phyloP scores from a whole-genome alignment of 2,888 invertebrate species.

The Smittia aterrima region DNA sequence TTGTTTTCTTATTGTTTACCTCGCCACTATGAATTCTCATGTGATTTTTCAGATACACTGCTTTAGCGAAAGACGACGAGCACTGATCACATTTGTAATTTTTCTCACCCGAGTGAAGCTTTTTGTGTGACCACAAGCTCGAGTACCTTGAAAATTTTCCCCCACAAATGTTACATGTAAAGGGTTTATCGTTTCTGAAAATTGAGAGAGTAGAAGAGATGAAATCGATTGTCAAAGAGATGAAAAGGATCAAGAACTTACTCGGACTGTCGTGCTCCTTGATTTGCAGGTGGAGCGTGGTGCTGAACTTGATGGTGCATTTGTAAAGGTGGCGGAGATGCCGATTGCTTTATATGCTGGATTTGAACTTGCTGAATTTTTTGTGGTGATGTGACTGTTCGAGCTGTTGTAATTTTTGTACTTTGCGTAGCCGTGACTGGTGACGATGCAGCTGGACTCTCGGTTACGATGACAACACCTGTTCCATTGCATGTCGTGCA shows the following conservation, averaged over 20 bases:
- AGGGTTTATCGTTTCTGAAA: slow-evolving; percentile 70
- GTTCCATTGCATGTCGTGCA: slow-evolving; percentile 88
- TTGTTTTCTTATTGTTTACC: no score
- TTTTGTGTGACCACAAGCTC: slow-evolving; percentile 85
- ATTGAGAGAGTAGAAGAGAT: slow-evolving; percentile 35
- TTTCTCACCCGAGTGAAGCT: slow-evolving; percentile 70
- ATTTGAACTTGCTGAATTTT: slow-evolving; percentile 30
- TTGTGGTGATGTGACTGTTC: slow-evolving; percentile 31
- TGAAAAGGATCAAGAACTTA: neutral
- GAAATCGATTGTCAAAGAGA: neutral
- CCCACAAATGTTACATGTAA: slow-evolving; percentile 85
- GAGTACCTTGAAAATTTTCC: slow-evolving; percentile 81
- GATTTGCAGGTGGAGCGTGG: slow-evolving; percentile 26
- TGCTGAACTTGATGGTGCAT: slow-evolving; percentile 31
- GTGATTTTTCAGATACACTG: slow-evolving; percentile 87
- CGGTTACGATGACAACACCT: slow-evolving; percentile 78
- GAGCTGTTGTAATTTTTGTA: slow-evolving; percentile 31
- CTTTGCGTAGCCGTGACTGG: neutral
- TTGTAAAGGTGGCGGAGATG: slow-evolving; percentile 14
- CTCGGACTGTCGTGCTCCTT: neutral
- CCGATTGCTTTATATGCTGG: slow-evolving; percentile 2
- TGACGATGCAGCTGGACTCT: slow-evolving; percentile 45
- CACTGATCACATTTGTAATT: slow-evolving; percentile 3
- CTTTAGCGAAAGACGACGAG: slow-evolving; percentile 75
- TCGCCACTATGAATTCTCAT: slow-evolving; percentile 82